phyloP scores from a whole-genome alignment of 2,888 invertebrate genomes.

The Seira sanloemensis region DNA sequence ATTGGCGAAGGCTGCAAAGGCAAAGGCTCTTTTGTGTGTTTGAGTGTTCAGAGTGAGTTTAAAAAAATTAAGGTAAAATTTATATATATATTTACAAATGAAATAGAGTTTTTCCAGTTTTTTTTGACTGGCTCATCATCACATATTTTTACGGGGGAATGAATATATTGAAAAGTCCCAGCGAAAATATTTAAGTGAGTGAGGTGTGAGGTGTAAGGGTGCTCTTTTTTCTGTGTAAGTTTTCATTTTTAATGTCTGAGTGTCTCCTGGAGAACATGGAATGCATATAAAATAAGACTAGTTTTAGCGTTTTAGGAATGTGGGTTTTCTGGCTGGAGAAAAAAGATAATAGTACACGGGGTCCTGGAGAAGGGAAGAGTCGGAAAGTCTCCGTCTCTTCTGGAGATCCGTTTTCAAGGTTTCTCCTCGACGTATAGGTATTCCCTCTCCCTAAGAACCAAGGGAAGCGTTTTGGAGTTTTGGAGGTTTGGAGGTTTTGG shows the following conservation, averaged over 20 bases:
- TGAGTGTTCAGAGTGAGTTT: too few relatives aligned
- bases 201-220: too few relatives aligned
- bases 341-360: background rate
- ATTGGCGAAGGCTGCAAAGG: too few relatives aligned
- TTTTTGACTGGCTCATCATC: slow-evolving; percentile 13
- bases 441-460: background rate
- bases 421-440: slow-evolving; percentile 13
- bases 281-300: too few relatives aligned
- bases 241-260: background rate
- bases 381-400: slow-evolving; percentile 32
- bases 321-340: background rate
- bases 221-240: background rate
- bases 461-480: background rate
- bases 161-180: too few relatives aligned
- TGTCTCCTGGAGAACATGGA: background rate
- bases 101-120: slow-evolving; percentile 13
- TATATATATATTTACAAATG: too few relatives aligned
- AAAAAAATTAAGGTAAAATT: too few relatives aligned
- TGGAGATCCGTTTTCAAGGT: slow-evolving; percentile 27
- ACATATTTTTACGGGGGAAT: background rate
- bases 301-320: too few relatives aligned
- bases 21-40: too few relatives aligned
- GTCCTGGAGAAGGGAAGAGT: slow-evolving; percentile 1
- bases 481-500: background rate
- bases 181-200: too few relatives aligned